Evolutionary conservation across 2,113 vertebrate genomes (phyloP).

Genomic region (Poeciliopsis retropinna): DNA sequence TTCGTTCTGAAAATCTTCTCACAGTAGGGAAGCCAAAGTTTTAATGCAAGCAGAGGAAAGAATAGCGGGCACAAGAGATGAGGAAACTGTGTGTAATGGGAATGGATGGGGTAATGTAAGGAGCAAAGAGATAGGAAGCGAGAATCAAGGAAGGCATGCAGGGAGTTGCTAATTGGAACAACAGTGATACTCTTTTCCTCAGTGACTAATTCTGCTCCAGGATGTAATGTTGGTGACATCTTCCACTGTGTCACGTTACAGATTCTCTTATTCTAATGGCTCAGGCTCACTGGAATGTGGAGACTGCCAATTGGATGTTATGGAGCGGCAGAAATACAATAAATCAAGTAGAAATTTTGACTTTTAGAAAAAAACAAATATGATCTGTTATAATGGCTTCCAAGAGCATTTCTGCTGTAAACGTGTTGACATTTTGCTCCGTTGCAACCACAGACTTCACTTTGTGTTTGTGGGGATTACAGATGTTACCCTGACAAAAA

Average conservation of each 20-base stretch:
- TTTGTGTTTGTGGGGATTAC: too few species aligned
- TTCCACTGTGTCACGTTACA: constrained; percentile 29
- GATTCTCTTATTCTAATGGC: constrained; percentile 12
- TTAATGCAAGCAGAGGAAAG: constrained; percentile 19
- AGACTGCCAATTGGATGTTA: constrained; percentile 32
- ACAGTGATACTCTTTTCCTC: constrained; percentile 67
- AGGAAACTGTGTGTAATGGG: constrained; percentile 54
- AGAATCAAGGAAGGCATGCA: constrained; percentile 59
- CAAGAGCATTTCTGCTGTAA: not conserved
- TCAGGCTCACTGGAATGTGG: constrained; percentile 34
- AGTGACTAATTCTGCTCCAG: constrained; percentile 66
- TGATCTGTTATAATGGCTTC: not conserved
- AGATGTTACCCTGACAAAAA: too few species aligned
- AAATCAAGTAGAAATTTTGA: not conserved
- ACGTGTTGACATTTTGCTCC: too few species aligned
- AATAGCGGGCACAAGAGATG: constrained; percentile 18
- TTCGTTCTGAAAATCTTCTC: constrained; percentile 45
- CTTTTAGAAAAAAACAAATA: not conserved
- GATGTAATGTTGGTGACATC: constrained; percentile 69
- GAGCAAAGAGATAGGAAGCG: constrained; percentile 23
- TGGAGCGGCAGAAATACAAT: constrained; percentile 13
- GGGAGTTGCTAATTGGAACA: constrained; percentile 74
- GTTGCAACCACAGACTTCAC: too few species aligned
- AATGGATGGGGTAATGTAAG: constrained; percentile 59
- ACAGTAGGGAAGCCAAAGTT: constrained; percentile 24